A percentile compares a stretch with the other conserved stretches of the same genome.
Conservation (phyloP, 2,797 vertebrate genomes). For the Premnoplex brunnescens region DNA sequence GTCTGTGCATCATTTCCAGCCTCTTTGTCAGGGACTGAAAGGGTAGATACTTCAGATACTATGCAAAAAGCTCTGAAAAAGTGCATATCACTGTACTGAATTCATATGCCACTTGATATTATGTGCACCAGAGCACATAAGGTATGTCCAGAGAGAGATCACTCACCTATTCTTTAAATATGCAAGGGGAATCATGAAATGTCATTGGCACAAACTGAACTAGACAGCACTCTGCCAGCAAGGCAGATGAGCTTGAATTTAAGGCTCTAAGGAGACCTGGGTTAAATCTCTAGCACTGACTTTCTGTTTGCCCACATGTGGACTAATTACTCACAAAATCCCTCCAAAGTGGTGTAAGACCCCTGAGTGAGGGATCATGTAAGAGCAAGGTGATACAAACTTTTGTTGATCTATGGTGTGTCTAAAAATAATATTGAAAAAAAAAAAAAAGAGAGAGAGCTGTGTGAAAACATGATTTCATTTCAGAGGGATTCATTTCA, state of each 20-base stretch:
- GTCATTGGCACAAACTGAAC: slow-evolving; percentile 31
- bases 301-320: neutral
- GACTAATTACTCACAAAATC: neutral
- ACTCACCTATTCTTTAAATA: slow-evolving; percentile 52
- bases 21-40: slow-evolving; percentile 28
- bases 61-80: slow-evolving; percentile 21
- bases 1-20: neutral
- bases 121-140: slow-evolving; percentile 60
- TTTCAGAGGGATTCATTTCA: neutral
- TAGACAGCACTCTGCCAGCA: neutral
- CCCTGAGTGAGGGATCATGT: neutral
- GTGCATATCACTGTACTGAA: neutral
- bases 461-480: neutral
- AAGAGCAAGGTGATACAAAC: neutral
- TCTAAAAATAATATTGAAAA: neutral
- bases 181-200: slow-evolving; percentile 37
- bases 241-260: neutral
- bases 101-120: slow-evolving; percentile 58
- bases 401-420: neutral
- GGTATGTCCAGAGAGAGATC: slow-evolving; percentile 63
- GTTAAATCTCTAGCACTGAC: neutral
- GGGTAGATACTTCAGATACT: neutral
- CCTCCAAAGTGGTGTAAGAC: neutral
- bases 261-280: neutral
- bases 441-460: neutral